Evolutionary conservation across 1,140 invertebrate genomes (phyloP), one percentile per base, ranked within the genome.

Genomic region (Caerostris extrusa): DNA sequence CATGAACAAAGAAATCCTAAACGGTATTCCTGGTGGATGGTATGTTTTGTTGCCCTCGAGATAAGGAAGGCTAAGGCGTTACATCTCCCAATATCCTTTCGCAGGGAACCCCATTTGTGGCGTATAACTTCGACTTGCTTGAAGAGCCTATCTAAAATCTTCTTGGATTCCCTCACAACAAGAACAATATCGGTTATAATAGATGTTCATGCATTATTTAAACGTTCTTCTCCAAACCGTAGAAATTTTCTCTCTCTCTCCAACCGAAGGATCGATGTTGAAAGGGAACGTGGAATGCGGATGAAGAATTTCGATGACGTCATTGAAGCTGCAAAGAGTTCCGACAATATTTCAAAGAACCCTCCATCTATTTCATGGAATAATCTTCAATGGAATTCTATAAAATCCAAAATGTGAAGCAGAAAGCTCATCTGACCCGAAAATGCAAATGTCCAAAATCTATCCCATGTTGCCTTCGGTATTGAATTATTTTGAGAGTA

Each of bases 371-470:
- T 87, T 87, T 53, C 57, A 14, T 34, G 34, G 85, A 64, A 64
- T 87, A 64, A 87, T 87, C 8, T 61, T 64, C 85, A 64, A 87
- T 87, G 34, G 85, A 87, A 64, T 64, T 87, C 60, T 61, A 14
- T 64, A 19, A 58, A 53, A 64, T 6, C 57, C 50, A 6, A 12
- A 64, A 53, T 8, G 34, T 4, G 3, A 50, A 34, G 10, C 34
- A 77, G 50, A 77, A 12, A 12, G 8, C 71, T 77, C 53, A 77
- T 77, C 71, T 77, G 58, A 87, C 14, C 64, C 57, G 5, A 50
- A 87, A 87, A 87, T 87, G 85, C n/a, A 87, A 87, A 87, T 87
- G 60, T 60, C 10, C 8, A 64, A 58, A 87, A 87, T 87, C 85
- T 5, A 12, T 57, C 14, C 56, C 50, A 56, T 56, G 82, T 53